Evolutionary conservation across 1,140 invertebrate genomes (phyloP).

Genomic region (Galendromus occidentalis): DNA sequence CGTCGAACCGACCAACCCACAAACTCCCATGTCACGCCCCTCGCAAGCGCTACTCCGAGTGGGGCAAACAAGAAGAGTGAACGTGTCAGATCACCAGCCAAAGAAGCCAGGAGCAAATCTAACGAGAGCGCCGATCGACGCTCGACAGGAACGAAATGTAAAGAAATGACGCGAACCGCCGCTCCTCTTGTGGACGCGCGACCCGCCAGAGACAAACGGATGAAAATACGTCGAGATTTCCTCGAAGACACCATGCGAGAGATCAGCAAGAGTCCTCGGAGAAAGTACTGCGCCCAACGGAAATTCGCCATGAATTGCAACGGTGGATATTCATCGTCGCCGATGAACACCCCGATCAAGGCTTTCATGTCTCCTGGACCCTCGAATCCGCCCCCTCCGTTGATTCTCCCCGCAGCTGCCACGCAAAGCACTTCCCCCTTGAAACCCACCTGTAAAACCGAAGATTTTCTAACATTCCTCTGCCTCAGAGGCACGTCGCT

Average conservation of each 20-base stretch:
- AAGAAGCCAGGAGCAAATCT: not conserved
- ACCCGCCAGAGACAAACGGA: not conserved
- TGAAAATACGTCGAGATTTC: not conserved
- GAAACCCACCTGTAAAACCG: slow-evolving; percentile 38
- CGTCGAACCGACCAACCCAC: not conserved
- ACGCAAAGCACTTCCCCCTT: not conserved
- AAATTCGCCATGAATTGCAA: slow-evolving; percentile 7
- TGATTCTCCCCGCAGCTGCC: slow-evolving; percentile 1
- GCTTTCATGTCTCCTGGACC: slow-evolving; percentile 6
- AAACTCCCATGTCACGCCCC: not conserved
- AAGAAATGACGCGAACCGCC: too few species aligned
- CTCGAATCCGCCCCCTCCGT: not conserved
- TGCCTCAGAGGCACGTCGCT: slow-evolving; percentile 49
- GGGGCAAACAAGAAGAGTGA: not conserved
- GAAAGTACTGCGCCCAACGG: not conserved
- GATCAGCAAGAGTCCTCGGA: not conserved
- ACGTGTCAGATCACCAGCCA: not conserved
- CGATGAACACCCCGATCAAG: not conserved
- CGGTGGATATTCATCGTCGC: not conserved
- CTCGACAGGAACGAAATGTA: not conserved
- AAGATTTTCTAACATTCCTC: slow-evolving; percentile 72
- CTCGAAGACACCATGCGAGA: slow-evolving; percentile 6
- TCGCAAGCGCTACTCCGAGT: not conserved
- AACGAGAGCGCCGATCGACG: not conserved
- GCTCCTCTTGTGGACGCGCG: not conserved